phyloP scores from a whole-genome alignment of 1,140 invertebrate genomes.

The Chironomus striatipennis region DNA sequence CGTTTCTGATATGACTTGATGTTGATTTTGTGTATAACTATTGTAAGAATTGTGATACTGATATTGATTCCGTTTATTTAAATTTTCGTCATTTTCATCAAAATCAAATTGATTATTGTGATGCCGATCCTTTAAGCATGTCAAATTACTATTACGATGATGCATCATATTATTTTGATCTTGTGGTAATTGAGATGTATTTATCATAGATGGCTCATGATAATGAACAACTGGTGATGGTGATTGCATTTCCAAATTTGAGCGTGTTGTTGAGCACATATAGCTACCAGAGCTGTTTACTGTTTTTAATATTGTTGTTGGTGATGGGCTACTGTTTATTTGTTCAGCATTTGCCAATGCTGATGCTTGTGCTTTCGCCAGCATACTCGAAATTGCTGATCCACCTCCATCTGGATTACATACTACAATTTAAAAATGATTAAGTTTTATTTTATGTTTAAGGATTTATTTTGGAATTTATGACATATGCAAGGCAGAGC shows the following conservation, averaged over 20 bases:
- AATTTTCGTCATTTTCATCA: conserved; percentile 1
- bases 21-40: conserved; percentile 5
- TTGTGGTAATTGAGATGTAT: not conserved
- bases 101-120: not conserved
- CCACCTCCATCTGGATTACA: conserved; percentile 6
- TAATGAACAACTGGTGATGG: conserved; percentile 3
- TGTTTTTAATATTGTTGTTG: conserved; percentile 9
- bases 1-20: not conserved
- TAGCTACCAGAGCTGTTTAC: not conserved
- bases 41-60: conserved; percentile 17
- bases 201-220: not conserved
- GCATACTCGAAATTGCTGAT: conserved; percentile 4
- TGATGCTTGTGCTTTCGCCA: conserved; percentile 2
- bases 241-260: not conserved
- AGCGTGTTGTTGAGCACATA: conserved; percentile 11
- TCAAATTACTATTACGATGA: not conserved
- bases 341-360: not conserved
- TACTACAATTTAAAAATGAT: conserved; percentile 19
- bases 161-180: not conserved
- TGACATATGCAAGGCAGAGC: too few relatives aligned
- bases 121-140: not conserved
- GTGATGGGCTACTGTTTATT: not conserved
- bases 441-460: too few relatives aligned
- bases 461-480: too few relatives aligned
- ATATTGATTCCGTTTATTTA: not conserved